Percentiles rank a stretch among this genome's conserved stretches.
phyloP scores from a whole-genome alignment of 1,140 invertebrate species.

The Tigriopus japonicus region DNA sequence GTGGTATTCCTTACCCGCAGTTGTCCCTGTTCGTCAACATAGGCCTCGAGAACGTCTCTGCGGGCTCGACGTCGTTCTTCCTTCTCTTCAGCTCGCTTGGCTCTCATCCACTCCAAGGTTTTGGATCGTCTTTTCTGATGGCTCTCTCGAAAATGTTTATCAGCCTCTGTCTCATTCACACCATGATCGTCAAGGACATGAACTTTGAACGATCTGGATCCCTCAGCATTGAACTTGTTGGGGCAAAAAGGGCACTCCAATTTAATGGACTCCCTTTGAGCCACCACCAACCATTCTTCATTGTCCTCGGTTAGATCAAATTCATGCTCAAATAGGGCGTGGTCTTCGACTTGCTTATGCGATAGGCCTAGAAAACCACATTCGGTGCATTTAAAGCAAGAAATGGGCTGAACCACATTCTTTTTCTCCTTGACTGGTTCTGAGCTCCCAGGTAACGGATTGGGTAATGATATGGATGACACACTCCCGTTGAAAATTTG shows the following conservation, averaged over 20 bases:
- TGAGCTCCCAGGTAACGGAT: no score
- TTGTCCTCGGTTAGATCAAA: constrained; percentile 13
- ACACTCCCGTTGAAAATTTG: no score
- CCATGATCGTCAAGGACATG: constrained; percentile 1
- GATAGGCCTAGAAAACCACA: constrained; percentile 17
- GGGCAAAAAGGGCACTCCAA: neutral
- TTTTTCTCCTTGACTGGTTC: constrained; percentile 10
- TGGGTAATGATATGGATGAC: no score
- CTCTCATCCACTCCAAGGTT: neutral
- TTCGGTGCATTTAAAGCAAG: constrained; percentile 17
- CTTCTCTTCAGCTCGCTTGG: neutral
- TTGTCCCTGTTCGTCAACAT: neutral
- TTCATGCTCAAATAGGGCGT: constrained; percentile 15
- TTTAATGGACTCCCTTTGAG: constrained; percentile 9
- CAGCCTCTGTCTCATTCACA: neutral
- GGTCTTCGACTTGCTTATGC: constrained; percentile 14
- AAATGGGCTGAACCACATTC: constrained; percentile 16
- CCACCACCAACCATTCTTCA: constrained; percentile 2
- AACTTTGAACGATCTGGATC: neutral
- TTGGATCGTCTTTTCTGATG: neutral
- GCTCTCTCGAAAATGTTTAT: neutral
- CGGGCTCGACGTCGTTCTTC: neutral
- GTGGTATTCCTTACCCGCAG: neutral
- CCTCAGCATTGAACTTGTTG: constrained; percentile 5
- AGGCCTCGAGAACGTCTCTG: neutral